Evolutionary conservation across 2,113 vertebrate species (phyloP), one percentile per base, ranked within the genome.

Genomic region (Elanoides forficatus): DNA sequence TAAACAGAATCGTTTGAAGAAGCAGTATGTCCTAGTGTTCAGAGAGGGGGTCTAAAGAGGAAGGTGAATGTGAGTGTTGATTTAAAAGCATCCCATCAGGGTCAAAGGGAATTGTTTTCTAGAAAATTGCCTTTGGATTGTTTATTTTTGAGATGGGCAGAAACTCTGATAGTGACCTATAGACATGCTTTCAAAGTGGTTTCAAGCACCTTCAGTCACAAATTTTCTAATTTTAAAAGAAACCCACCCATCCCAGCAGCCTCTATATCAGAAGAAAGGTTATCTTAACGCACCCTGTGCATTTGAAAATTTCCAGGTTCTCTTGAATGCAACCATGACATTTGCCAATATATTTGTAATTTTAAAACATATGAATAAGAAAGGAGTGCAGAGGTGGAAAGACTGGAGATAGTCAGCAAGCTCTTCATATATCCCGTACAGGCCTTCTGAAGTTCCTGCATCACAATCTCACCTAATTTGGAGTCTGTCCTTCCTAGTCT

Each of bases 391-490:
- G 68, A 81, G 32, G 26, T 43, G 42, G 56, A 56, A 82, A 45
- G 66, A 48, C 78, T 53, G 62, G 56, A 91, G 48, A 59, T 74
- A 90, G 58, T 58, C 47, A 76, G 60, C 56, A 71, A 85, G 53
- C 76, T 81, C 56, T 80, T 88, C 48, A 8, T 93, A 56, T 40
- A 75, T 47, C 87, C 50, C 16, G 7, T 63, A 47, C 71, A 80
- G 91, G 84, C 81, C 88, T 91, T 88, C 88, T 93, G 95, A 95
- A 96, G 95, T 75, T 87, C 81, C 83, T 93, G 74, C 86, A 91
- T 85, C 94, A 91, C 91, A 94, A 83, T 96, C 88, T 94, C 91
- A 96, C 90, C 95, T 96, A 68, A 95, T 96, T 94, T 97, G 97
- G 97, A 97, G 78, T 86, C 89, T 40, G 71, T 97, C 80, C 89